These are phyloP conservation scores for Globodera rostochiensis DNA, from an alignment of 1,140 invertebrate species.

Conservation along the genomic window DNA sequence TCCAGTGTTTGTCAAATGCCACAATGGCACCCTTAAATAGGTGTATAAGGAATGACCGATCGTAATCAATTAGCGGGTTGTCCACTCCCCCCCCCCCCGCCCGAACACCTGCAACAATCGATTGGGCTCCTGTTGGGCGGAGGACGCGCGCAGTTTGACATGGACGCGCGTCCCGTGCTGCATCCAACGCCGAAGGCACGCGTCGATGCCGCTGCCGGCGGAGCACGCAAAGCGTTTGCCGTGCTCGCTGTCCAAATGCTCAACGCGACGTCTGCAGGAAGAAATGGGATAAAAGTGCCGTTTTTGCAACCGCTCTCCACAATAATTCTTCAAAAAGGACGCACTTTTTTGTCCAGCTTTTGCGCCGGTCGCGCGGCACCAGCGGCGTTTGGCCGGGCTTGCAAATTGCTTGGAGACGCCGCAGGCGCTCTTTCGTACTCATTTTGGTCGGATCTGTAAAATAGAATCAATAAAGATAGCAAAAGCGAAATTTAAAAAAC, in stretches of 20 bases:
- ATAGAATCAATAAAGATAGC: too few relatives aligned
- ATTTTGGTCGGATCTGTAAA: background rate
- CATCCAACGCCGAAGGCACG: slow-evolving; percentile 33
- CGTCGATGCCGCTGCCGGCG: slow-evolving; percentile 18
- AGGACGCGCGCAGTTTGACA: slow-evolving; percentile 30
- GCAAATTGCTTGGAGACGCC: slow-evolving; percentile 32
- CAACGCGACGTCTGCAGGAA: slow-evolving; percentile 1
- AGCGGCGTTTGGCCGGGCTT: slow-evolving; percentile 10
- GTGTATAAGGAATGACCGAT: background rate
- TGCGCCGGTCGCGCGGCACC: background rate
- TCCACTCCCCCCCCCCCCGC: too few relatives aligned
- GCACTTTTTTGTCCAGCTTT: slow-evolving; percentile 30
- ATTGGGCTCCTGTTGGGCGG: slow-evolving; percentile 36
- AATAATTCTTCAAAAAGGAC: too few relatives aligned
- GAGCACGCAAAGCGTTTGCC: slow-evolving; percentile 34
- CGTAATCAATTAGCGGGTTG: background rate
- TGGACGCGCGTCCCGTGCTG: slow-evolving; percentile 20
- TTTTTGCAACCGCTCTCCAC: too few relatives aligned
- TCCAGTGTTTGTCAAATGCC: slow-evolving; percentile 93
- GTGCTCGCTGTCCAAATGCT: slow-evolving; percentile 31
- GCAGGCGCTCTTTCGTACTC: slow-evolving; percentile 25
- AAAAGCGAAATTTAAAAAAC: too few relatives aligned
- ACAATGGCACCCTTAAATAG: slow-evolving; percentile 73
- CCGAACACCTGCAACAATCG: slow-evolving; percentile 31
- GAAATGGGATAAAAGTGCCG: slow-evolving; percentile 2